Evolutionary conservation across 2,113 vertebrate genomes (phyloP).

Genomic region (Anser brachyrhynchus): DNA sequence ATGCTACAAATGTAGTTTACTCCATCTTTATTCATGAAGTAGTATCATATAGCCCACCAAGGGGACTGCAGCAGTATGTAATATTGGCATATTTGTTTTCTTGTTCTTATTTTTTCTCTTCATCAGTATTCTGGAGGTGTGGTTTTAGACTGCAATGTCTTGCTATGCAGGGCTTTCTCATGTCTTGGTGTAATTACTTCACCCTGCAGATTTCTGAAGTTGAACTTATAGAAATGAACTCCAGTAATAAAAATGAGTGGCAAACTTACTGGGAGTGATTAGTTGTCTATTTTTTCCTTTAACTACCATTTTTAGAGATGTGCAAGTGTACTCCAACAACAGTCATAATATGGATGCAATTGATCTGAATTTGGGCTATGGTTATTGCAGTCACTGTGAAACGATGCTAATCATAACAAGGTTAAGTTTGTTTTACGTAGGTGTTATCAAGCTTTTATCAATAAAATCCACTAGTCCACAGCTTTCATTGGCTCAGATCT

Average conservation of each 20-base stretch:
- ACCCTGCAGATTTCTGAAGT: conserved; percentile 29
- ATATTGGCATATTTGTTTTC: conserved; percentile 77
- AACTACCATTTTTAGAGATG: background rate
- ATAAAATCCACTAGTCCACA: background rate
- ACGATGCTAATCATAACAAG: background rate
- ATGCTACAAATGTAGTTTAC: conserved; percentile 88
- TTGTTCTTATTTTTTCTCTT: conserved; percentile 51
- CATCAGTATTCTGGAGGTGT: conserved; percentile 70
- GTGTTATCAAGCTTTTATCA: background rate
- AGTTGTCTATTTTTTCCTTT: background rate
- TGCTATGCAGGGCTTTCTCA: conserved; percentile 37
- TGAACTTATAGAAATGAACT: background rate
- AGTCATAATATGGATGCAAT: background rate
- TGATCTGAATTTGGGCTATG: background rate
- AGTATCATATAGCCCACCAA: conserved; percentile 74
- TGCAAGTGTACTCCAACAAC: background rate
- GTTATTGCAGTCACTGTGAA: background rate
- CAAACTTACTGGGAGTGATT: background rate
- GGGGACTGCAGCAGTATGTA: conserved; percentile 71
- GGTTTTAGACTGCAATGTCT: conserved; percentile 64
- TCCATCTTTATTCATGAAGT: conserved; percentile 92
- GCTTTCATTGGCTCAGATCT: background rate
- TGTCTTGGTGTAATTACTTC: conserved; percentile 59
- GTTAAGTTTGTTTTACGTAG: background rate
- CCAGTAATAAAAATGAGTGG: background rate